Base-by-base conservation (phyloP, 1,140 invertebrate genomes). In the Zaprionus ornatus region DNA sequence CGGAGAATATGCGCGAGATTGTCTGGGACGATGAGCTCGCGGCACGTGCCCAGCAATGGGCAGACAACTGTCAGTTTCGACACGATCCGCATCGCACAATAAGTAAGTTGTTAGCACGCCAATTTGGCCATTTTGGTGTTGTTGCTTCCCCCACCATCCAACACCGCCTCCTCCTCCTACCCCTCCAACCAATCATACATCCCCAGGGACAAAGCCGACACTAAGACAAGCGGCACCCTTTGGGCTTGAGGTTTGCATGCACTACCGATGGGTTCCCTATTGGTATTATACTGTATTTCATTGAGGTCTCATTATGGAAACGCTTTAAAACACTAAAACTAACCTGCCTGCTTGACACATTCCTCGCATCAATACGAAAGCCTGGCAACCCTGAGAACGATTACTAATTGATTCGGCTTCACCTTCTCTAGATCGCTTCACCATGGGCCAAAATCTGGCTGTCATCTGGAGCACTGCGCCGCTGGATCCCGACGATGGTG, bases 1-100 rank as follows among this genome's bases (percentile, higher is more conserved):
- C 96, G 2, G 95, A 96, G 78, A 97, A 97, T 93, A 96, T 96
- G 95, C 95, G 95, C 93, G 96, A 97, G 93, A 95, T 98, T 95
- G 96, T 95, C 81, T 98, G 97, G 97, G 97, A 98, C 90, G 96
- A 98, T 54, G 96, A 98, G 91, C 93, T 98, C 68, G 97, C 97
- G 13, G 92, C 93, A 4, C 94, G 95, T 50, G 97, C 97, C 7
- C 97, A 98, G 90, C 94, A 95, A 80, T 98, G 97, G 96, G 95
- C 97, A 0, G 95, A 97, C 72, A 95, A 95, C 56, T 98, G 97
- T 88, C 94, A 94, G 35, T 95, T 96, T 52, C 94, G 94, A 10
- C 97, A 98, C 85, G 97, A 98, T 91, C 93, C 91, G 57, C 92
- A 92, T 48, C 93, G 94, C 84, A 93, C 95, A 83, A 94, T 95